Evolutionary conservation across 2,888 invertebrate species (phyloP).

Genomic region (Drosophila yooni): DNA sequence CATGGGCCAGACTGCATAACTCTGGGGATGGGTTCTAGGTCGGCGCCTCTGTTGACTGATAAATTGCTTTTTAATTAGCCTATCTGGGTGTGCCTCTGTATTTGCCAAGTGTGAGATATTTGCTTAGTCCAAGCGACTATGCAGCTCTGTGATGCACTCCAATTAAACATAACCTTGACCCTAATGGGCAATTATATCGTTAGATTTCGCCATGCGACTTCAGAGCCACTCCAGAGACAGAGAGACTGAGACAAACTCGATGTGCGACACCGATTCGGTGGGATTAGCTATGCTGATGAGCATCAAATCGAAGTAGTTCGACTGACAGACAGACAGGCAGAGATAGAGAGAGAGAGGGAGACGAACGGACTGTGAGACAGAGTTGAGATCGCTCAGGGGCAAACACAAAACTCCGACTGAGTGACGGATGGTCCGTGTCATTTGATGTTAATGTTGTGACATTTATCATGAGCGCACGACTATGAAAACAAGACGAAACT

Average conservation of each 20-base stretch:
- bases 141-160: conserved; percentile 46
- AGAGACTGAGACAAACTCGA: conserved; percentile 47
- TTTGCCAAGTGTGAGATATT: conserved; percentile 7
- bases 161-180: conserved; percentile 71
- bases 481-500: conserved; percentile 78
- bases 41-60: conserved; percentile 51
- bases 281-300: conserved; percentile 69
- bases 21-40: conserved; percentile 22
- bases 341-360: conserved; percentile 16
- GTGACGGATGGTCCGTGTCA: conserved; percentile 85
- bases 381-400: conserved; percentile 69
- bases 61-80: conserved; percentile 81
- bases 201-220: conserved; percentile 52
- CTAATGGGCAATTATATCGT: conserved; percentile 68
- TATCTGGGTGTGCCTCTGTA: not conserved
- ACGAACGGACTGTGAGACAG: conserved; percentile 5
- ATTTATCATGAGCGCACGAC: conserved; percentile 84
- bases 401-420: conserved; percentile 77
- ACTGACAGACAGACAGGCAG: conserved; percentile 32
- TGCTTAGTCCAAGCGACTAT: conserved; percentile 38
- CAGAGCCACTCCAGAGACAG: conserved; percentile 44
- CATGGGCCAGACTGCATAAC: conserved; percentile 6
- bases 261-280: conserved; percentile 53
- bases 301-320: conserved; percentile 73
- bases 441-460: conserved; percentile 85